Base-by-base conservation (phyloP, 2,113 vertebrate genomes). In the human region DNA sequence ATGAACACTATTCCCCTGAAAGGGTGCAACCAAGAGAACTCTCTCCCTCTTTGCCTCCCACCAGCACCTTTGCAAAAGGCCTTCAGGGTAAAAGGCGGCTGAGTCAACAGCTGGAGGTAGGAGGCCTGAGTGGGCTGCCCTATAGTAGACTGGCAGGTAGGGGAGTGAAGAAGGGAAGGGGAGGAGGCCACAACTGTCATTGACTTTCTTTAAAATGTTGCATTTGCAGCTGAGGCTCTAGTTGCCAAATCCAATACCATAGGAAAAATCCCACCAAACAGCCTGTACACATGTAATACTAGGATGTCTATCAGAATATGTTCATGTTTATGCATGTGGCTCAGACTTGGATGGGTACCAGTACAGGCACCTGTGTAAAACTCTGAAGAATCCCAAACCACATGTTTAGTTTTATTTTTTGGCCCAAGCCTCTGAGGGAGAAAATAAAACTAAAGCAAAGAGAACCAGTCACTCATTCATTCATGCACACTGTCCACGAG, bases 361-460 rank as follows among this genome's bases (percentile, higher is more conserved):
- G 61, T 43, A 93, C 0, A 2, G 48, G 43, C 83, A 93, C 86
- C 86, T 80, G 82, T 12, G 0, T 32, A 40, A 94, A 68, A 93
- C 20, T 48, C 72, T 16, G 38, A 66, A 72, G 73, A 82, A 35
- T 64, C 81, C 50, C 61, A 76, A 78, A 43, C 8, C 80, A 92
- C 35, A 79, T 30, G 22, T 45, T 95, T 13, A 43, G 32, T 89
- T 94, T 66, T 82, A 20, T n/a, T 68, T 85, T 95, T 66, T 75
- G 81, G 68, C 72, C 76, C 81, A 90, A 57, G 43, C 93, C 66
- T 85, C 84, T 45, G 70, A 76, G 23, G 35, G 25, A 82, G 79
- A 91, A 94, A 89, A 94, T 52, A 79, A 91, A 97, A 92, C 35
- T 8, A 59, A 52, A 89, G 61, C 32, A 23, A 89, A 82, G 25